Evolutionary conservation across 64 coral and sea anemone species (phyloP).

Genomic region (Montipora foliosa): DNA sequence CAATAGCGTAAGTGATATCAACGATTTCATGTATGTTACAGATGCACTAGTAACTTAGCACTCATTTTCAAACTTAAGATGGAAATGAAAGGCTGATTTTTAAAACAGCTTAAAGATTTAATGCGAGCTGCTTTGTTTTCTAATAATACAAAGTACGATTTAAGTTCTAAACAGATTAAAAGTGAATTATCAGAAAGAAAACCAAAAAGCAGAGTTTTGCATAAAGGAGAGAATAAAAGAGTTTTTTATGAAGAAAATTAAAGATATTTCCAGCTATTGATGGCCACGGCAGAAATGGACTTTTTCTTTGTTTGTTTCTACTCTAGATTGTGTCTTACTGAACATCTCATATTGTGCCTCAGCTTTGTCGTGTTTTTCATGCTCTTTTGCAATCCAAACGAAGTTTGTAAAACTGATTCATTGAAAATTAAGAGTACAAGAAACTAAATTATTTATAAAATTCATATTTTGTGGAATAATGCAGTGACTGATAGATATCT

Average conservation of each 20-base stretch:
- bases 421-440: neutral
- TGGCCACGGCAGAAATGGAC: neutral
- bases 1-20: neutral
- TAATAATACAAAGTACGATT: neutral
- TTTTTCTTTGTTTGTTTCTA: slow-evolving; percentile 9
- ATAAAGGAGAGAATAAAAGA: neutral
- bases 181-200: neutral
- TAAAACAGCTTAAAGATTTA: neutral
- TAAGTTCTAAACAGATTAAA: neutral
- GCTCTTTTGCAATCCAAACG: neutral
- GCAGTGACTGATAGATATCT: neutral
- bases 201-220: neutral
- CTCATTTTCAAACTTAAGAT: neutral
- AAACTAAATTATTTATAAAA: neutral
- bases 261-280: slow-evolving; percentile 1
- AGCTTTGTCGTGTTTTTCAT: neutral
- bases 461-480: neutral
- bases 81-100: neutral
- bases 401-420: neutral
- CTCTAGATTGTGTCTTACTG: neutral
- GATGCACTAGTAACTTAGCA: neutral
- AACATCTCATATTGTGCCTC: neutral
- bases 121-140: slow-evolving; percentile 8
- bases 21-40: neutral
- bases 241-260: neutral